Base-by-base conservation (phyloP, 2,888 invertebrate genomes). In the Drosophila multiciliata region DNA sequence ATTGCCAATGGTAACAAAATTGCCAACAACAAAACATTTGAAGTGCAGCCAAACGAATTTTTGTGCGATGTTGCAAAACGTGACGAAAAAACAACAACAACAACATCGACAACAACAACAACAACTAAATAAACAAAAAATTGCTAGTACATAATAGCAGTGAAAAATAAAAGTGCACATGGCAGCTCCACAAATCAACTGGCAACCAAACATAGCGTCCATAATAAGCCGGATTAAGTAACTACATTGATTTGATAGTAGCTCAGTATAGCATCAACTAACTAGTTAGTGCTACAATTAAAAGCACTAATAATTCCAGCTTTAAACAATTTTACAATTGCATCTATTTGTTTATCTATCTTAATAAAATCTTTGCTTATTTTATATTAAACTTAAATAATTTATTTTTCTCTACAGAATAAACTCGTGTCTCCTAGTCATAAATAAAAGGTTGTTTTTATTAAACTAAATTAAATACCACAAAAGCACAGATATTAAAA, bases 191-290 rank as follows among this genome's bases (percentile, higher is more conserved):
- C 38, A 76, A 61, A 66, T 63, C 57, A 80, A 66, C 81, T 54
- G 61, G 61, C 74, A 72, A 66, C 55, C 75, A 78, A 84, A 75
- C 82, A 67, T 67, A 84, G 87, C 88, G 85, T 82, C 90, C 75
- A 78, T 90, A 85, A 85, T 85, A 85, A 85, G 86, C 72, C 80
- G 80, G 75, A 88, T 85, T 85, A 90, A 85, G 86, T 85, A 85
- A 85, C 80, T 75, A 68, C 72, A 42, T 3, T 20, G 15, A 20
- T 54, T 26, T 50, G 29, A 26, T 57, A 7, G 12, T 54, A n/a
- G 26, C 11, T 17, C 7, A 2, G 20, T 29, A 29, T 29, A 6
- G 0, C 1, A 29, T 29, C 29, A 29, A 48, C 23, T 48, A 26
- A 48, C 23, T 48, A 23, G 29, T n/a, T 29, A n/a, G 49, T 49